Evolutionary conservation across 2,888 invertebrate species (phyloP).

Genomic region (Drosophila aldrichi): DNA sequence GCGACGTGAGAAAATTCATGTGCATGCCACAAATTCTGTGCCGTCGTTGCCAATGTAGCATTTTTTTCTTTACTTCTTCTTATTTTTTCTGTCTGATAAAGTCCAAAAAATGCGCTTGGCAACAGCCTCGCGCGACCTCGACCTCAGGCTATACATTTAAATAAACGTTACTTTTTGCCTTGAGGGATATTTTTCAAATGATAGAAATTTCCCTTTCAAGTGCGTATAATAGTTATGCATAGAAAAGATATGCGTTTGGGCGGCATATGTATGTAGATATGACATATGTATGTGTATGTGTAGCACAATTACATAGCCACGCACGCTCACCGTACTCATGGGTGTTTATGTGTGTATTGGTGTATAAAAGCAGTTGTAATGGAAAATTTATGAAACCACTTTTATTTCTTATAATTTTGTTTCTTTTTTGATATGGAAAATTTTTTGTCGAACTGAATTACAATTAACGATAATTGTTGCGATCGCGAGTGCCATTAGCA

Average conservation of each 20-base stretch:
- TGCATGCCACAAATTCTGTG: conserved; percentile 78
- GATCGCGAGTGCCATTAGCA: conserved; percentile 27
- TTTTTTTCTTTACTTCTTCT: conserved; percentile 4
- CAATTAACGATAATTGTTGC: conserved; percentile 68
- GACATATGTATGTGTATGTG: conserved; percentile 12
- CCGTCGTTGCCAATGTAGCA: conserved; percentile 62
- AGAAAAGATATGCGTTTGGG: conserved; percentile 12
- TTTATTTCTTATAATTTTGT: conserved; percentile 16
- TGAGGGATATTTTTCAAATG: neutral
- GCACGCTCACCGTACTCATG: neutral
- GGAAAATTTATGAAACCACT: conserved; percentile 61
- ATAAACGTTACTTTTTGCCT: conserved; percentile 4
- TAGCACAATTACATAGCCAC: conserved; percentile 22
- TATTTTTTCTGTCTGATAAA: conserved; percentile 31
- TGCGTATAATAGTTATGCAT: conserved; percentile 8
- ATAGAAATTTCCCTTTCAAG: conserved; percentile 48
- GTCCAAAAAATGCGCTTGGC: conserved; percentile 26
- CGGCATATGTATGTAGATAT: conserved; percentile 3
- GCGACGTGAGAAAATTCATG: conserved; percentile 80
- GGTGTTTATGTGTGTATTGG: neutral
- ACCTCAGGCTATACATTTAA: conserved; percentile 29
- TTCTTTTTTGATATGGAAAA: conserved; percentile 57
- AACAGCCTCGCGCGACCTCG: conserved; percentile 38
- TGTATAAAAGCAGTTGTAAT: conserved; percentile 48
- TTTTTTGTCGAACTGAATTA: conserved; percentile 51